Conservation (phyloP, 1,140 invertebrate genomes). For the Cydia fagiglandana region DNA sequence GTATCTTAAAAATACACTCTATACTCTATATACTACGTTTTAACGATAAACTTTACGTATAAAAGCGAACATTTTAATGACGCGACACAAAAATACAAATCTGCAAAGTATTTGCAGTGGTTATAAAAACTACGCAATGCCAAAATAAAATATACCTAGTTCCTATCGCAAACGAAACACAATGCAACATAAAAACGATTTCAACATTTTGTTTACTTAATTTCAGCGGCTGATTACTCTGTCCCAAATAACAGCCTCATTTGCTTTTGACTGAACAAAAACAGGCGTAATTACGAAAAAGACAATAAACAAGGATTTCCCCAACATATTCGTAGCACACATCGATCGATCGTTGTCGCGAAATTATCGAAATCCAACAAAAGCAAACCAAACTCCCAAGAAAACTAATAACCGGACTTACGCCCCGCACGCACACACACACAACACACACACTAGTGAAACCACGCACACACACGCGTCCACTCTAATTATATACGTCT, state of each 20-base stretch:
- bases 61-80: no score
- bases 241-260: conserved; percentile 3
- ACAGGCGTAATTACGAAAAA: conserved; percentile 18
- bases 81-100: no score
- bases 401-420: conserved; percentile 77
- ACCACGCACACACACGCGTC: conserved; percentile 40
- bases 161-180: neutral
- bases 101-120: neutral
- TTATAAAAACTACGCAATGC: neutral
- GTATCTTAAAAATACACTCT: no score
- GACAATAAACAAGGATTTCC: neutral
- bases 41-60: no score
- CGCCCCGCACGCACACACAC: conserved; percentile 49
- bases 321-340: conserved; percentile 42
- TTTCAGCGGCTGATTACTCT: neutral
- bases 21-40: no score
- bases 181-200: neutral
- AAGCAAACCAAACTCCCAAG: conserved; percentile 73
- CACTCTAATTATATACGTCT: conserved; percentile 77
- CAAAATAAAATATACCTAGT: neutral
- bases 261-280: neutral
- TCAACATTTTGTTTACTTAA: neutral
- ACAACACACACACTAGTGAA: conserved; percentile 34
- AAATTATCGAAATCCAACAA: conserved; percentile 78
- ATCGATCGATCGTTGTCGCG: conserved; percentile 67